A percentile compares a stretch with the other conserved stretches of the same genome.
Evolutionary conservation across 53 echinoderm and acorn worm species (phyloP).

Genomic region (Holothuria scabra): DNA sequence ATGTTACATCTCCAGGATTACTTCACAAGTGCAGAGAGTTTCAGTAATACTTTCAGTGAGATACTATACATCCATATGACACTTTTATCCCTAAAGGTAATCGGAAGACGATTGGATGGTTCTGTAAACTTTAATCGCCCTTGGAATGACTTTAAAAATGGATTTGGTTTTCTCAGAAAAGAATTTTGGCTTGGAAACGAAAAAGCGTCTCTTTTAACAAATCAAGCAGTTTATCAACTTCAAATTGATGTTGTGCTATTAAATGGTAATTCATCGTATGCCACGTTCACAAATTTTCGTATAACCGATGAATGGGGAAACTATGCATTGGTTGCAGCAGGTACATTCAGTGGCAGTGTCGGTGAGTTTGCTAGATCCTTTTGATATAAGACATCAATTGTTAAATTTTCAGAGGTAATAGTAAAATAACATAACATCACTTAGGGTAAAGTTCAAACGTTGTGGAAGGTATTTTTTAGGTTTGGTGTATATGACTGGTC

Average conservation of each 20-base stretch:
- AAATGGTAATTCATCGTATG: not conserved
- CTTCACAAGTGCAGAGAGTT: too few species aligned
- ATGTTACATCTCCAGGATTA: too few species aligned
- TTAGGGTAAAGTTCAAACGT: too few species aligned
- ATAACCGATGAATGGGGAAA: slow-evolving; percentile 38
- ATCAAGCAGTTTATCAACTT: not conserved
- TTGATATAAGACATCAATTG: too few species aligned
- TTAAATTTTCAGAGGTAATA: too few species aligned
- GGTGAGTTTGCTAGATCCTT: too few species aligned
- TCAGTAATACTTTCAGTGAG: too few species aligned
- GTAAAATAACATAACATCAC: too few species aligned
- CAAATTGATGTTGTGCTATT: not conserved
- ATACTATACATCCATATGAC: not conserved
- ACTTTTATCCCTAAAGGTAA: not conserved
- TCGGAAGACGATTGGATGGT: slow-evolving; percentile 24
- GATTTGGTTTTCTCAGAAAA: slow-evolving; percentile 1
- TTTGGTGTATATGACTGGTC: too few species aligned
- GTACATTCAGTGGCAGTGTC: too few species aligned
- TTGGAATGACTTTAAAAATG: slow-evolving; percentile 26
- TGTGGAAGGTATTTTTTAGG: too few species aligned
- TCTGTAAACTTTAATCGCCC: slow-evolving; percentile 14
- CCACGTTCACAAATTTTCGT: not conserved
- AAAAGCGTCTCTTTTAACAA: not conserved
- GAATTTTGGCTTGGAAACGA: slow-evolving; percentile 40
- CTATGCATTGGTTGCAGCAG: not conserved